phyloP scores from a whole-genome alignment of 2,797 vertebrate genomes.

The Gorsachius magnificus region DNA sequence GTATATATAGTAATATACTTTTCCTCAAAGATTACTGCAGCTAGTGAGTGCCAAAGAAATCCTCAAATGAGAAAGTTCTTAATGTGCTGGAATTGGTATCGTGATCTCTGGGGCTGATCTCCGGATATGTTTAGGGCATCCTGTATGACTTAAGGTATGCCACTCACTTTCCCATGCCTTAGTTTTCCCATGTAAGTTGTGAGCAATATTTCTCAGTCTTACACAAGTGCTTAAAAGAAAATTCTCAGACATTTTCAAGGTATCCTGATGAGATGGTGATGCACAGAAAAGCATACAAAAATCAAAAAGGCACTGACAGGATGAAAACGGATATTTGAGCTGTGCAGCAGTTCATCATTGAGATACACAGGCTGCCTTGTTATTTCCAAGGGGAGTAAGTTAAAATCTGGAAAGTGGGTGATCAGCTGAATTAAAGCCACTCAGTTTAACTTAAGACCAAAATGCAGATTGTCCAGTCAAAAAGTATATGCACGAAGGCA shows the following conservation, averaged over 20 bases:
- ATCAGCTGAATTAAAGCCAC: not conserved
- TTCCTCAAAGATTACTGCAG: not conserved
- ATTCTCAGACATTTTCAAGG: not conserved
- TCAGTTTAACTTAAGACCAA: not conserved
- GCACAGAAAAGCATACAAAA: not conserved
- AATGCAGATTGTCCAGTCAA: not conserved
- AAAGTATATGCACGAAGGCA: not conserved
- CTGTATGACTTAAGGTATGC: not conserved
- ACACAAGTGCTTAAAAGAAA: not conserved
- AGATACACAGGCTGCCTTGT: not conserved
- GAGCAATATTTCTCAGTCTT: not conserved
- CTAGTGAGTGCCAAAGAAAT: not conserved
- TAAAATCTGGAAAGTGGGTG: not conserved
- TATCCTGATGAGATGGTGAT: not conserved
- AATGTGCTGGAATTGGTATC: not conserved
- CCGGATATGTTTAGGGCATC: not conserved
- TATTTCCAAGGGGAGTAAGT: not conserved
- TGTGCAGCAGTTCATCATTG: not conserved
- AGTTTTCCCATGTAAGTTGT: not conserved
- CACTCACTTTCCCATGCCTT: not conserved
- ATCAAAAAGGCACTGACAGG: not conserved
- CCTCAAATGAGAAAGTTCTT: not conserved
- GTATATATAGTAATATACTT: not conserved
- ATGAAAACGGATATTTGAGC: not conserved
- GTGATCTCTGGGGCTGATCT: not conserved